Evolutionary conservation across 2,888 invertebrate genomes (phyloP).

Genomic region (Adelphocoris suturalis): DNA sequence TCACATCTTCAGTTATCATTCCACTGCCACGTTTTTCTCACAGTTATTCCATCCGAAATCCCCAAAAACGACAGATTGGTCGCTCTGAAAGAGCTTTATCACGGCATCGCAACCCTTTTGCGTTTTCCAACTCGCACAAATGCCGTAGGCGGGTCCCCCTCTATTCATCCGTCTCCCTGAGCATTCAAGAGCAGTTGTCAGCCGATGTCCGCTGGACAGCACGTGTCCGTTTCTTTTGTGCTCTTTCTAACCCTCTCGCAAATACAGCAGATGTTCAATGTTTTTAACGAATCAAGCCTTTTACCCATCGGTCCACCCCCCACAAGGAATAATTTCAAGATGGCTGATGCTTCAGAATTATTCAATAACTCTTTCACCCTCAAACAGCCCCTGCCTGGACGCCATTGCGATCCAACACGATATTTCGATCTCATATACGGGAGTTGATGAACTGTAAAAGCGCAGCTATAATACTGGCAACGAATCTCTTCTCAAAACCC

Average conservation of each 20-base stretch:
- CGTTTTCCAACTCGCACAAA: conserved; percentile 17
- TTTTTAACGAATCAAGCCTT: conserved; percentile 55
- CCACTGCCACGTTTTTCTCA: too few relatives aligned
- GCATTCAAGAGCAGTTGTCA: conserved; percentile 41
- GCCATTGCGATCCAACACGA: too few relatives aligned
- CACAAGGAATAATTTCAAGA: conserved; percentile 21
- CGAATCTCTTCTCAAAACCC: too few relatives aligned
- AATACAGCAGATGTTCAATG: conserved; percentile 56
- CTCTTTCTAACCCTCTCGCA: conserved; percentile 16
- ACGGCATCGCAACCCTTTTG: conserved; percentile 32
- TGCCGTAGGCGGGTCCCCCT: background rate
- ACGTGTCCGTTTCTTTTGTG: conserved; percentile 35
- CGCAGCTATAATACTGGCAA: too few relatives aligned
- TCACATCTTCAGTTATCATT: too few relatives aligned
- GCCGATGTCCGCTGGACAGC: conserved; percentile 45
- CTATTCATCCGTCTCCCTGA: background rate
- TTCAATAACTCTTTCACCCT: conserved; percentile 29
- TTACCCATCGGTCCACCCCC: conserved; percentile 12
- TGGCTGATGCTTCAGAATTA: conserved; percentile 11
- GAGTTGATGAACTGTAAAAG: too few relatives aligned
- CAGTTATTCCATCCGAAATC: too few relatives aligned
- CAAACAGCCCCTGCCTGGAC: too few relatives aligned
- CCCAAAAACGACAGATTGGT: conserved; percentile 38
- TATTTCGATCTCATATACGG: too few relatives aligned
- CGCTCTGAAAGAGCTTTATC: conserved; percentile 3